These are phyloP conservation scores for Apodemia hepburni DNA, from an alignment of 2,888 invertebrate genomes.

Conservation along the genomic window DNA sequence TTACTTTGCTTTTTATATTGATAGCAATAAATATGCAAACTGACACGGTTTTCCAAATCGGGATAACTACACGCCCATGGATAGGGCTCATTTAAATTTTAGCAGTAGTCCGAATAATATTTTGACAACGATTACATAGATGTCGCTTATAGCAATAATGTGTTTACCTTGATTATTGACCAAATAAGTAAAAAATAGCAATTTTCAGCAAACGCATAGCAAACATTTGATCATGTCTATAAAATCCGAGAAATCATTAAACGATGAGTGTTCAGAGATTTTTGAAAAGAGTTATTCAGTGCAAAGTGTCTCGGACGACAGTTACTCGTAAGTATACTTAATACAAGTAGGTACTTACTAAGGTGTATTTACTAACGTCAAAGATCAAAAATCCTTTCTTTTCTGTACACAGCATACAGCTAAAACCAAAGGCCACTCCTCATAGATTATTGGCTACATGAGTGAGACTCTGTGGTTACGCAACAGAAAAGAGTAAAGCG, in stretches of 20 bases:
- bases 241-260: constrained; percentile 61
- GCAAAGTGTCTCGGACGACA: constrained; percentile 59
- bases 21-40: no score
- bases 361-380: no score
- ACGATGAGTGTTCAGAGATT: constrained; percentile 63
- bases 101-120: not conserved
- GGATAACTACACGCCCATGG: not conserved
- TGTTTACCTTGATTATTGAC: constrained; percentile 11
- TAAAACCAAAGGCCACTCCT: no score
- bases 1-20: no score
- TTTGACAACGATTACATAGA: not conserved
- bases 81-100: not conserved
- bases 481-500: no score
- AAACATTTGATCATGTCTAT: constrained; percentile 51
- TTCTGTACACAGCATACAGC: no score
- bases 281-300: constrained; percentile 61
- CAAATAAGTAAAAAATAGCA: not conserved
- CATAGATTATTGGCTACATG: no score
- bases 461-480: no score
- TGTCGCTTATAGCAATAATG: not conserved
- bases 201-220: no score
- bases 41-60: no score
- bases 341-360: not conserved
- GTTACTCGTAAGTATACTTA: constrained; percentile 46
- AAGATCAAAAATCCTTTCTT: no score